phyloP scores from a whole-genome alignment of 2,113 vertebrate species.

The Pipra filicauda region DNA sequence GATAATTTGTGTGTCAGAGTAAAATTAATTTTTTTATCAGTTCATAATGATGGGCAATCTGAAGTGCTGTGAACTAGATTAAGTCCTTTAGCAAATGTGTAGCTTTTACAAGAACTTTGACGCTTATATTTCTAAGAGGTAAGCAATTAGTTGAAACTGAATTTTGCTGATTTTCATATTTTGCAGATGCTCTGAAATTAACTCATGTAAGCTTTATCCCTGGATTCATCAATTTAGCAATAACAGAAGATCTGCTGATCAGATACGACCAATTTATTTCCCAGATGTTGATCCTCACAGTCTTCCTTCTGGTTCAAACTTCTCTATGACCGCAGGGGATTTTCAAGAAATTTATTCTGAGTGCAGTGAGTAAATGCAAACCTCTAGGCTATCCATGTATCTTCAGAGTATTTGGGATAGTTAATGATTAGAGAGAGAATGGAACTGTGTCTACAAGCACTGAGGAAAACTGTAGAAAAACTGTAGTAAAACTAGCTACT shows the following conservation, averaged over 20 bases:
- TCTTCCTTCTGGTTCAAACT: constrained; percentile 88
- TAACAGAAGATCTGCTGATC: constrained; percentile 93
- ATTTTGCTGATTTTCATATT: constrained; percentile 59
- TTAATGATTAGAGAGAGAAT: not conserved
- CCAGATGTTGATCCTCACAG: constrained; percentile 95
- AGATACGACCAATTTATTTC: constrained; percentile 89
- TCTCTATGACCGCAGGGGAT: constrained; percentile 98
- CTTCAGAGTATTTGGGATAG: not conserved
- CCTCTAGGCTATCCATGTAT: not conserved
- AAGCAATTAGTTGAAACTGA: constrained; percentile 39
- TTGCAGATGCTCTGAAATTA: constrained; percentile 93
- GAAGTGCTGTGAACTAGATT: not conserved
- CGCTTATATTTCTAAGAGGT: not conserved
- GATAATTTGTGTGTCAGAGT: not conserved
- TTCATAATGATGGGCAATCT: rapidly evolving
- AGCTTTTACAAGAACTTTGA: not conserved
- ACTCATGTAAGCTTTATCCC: constrained; percentile 91
- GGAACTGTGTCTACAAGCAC: not conserved
- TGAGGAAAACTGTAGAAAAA: not conserved
- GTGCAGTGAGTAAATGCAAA: constrained; percentile 77
- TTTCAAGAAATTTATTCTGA: constrained; percentile 96
- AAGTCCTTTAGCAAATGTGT: not conserved
- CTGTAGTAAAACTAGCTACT: no score
- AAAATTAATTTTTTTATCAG: not conserved
- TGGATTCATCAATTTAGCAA: constrained; percentile 99